Conservation (phyloP, 2,797 vertebrate species). For the Onychomys arenicola region DNA sequence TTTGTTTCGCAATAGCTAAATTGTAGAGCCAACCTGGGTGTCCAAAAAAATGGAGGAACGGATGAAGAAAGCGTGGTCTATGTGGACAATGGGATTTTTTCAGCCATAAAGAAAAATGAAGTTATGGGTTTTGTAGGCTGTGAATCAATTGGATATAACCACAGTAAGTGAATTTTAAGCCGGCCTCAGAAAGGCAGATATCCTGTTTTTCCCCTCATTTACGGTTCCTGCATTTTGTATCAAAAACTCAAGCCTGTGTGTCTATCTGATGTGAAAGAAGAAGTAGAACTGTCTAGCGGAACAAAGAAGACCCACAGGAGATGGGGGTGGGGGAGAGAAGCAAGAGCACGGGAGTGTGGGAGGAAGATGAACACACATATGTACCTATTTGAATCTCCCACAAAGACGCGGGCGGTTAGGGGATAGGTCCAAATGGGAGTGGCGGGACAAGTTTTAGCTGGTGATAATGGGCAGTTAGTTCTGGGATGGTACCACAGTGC, state of each 20-base stretch:
- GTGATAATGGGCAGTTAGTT: background rate
- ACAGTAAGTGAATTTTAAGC: background rate
- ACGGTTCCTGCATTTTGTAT: background rate
- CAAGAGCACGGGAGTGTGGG: background rate
- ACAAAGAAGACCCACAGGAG: background rate
- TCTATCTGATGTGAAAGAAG: background rate
- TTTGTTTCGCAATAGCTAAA: background rate
- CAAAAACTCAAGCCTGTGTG: background rate
- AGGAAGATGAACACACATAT: no score
- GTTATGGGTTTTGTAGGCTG: background rate
- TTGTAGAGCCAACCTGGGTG: background rate
- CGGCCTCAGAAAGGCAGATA: background rate
- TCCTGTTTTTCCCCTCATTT: fast-evolving
- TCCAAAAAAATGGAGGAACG: background rate
- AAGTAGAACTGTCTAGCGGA: background rate
- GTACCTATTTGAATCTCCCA: background rate
- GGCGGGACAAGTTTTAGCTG: background rate
- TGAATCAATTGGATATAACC: background rate
- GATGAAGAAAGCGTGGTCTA: background rate
- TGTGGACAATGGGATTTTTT: background rate
- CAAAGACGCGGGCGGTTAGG: background rate
- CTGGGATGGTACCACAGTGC: background rate
- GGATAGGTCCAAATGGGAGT: background rate
- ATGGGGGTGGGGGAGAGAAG: background rate
- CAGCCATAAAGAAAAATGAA: background rate